Evolutionary conservation across 2,888 invertebrate genomes (phyloP).

Genomic region (Ditula angustiorana): DNA sequence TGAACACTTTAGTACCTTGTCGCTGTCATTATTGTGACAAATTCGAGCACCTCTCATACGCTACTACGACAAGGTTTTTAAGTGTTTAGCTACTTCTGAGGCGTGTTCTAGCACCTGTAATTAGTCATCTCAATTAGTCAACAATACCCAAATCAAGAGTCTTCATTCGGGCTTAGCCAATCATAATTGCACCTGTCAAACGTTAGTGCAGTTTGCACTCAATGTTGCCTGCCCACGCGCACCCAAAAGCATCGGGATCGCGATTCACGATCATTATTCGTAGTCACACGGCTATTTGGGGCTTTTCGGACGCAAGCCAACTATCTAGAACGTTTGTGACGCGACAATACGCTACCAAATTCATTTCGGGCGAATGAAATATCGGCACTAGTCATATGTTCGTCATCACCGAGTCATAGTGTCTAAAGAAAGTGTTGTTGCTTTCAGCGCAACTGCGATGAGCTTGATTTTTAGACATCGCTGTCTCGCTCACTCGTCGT

Average conservation of each 20-base stretch:
- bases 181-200: slow-evolving; percentile 8
- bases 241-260: not conserved
- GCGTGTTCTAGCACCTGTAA: no score
- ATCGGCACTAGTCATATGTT: not conserved
- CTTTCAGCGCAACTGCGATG: no score
- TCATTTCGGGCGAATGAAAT: slow-evolving; percentile 10
- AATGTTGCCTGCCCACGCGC: not conserved
- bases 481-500: no score
- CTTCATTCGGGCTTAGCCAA: slow-evolving; percentile 3
- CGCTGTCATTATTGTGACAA: no score
- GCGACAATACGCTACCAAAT: slow-evolving; percentile 27
- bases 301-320: slow-evolving; percentile 16
- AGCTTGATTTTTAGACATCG: no score
- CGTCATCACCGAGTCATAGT: not conserved
- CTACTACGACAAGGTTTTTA: no score
- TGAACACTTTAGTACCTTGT: no score
- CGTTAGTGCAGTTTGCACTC: slow-evolving; percentile 15
- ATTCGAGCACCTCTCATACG: no score
- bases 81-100: no score
- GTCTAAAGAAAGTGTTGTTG: no score
- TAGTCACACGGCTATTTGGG: slow-evolving; percentile 27
- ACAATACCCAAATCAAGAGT: no score
- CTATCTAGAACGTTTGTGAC: slow-evolving; percentile 28
- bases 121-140: no score
- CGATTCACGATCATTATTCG: slow-evolving; percentile 4